phyloP scores from a whole-genome alignment of 2,888 invertebrate species.

The Drosophila colorata region DNA sequence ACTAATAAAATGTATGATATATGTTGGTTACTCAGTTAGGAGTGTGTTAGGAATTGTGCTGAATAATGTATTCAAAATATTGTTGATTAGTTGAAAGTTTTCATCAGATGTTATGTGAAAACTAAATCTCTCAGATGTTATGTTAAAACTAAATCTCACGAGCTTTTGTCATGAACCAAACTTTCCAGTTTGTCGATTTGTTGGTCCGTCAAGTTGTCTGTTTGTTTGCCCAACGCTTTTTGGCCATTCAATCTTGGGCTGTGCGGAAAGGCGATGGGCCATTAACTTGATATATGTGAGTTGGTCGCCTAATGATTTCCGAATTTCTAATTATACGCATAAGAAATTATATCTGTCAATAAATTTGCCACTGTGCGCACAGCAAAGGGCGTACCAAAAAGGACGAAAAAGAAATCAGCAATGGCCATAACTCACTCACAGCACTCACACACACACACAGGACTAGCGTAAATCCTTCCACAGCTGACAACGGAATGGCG shows the following conservation, averaged over 20 bases:
- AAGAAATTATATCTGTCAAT: conserved; percentile 82
- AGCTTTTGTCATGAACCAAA: conserved; percentile 11
- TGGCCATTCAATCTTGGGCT: conserved; percentile 54
- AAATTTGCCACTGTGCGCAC: conserved; percentile 77
- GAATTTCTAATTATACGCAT: conserved; percentile 82
- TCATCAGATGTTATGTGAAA: too few species aligned
- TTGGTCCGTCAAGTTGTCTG: conserved; percentile 3
- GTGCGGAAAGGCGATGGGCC: conserved; percentile 68
- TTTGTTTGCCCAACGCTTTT: conserved; percentile 24
- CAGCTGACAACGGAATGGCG: conserved; percentile 75
- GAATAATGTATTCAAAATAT: background rate
- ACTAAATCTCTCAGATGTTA: too few species aligned
- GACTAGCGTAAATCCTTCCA: conserved; percentile 75
- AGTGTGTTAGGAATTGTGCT: conserved; percentile 1
- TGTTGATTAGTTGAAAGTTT: background rate
- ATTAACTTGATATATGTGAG: conserved; percentile 77
- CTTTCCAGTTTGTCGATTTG: conserved; percentile 14
- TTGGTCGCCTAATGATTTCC: conserved; percentile 76
- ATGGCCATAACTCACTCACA: conserved; percentile 81
- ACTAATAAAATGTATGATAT: conserved; percentile 22
- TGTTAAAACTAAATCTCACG: background rate
- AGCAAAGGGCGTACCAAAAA: conserved; percentile 53
- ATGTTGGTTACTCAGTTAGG: conserved; percentile 1
- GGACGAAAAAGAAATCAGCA: conserved; percentile 73
- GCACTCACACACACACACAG: conserved; percentile 51